Evolutionary conservation across 2,888 invertebrate genomes (phyloP).

Genomic region (Philereme vetulata): DNA sequence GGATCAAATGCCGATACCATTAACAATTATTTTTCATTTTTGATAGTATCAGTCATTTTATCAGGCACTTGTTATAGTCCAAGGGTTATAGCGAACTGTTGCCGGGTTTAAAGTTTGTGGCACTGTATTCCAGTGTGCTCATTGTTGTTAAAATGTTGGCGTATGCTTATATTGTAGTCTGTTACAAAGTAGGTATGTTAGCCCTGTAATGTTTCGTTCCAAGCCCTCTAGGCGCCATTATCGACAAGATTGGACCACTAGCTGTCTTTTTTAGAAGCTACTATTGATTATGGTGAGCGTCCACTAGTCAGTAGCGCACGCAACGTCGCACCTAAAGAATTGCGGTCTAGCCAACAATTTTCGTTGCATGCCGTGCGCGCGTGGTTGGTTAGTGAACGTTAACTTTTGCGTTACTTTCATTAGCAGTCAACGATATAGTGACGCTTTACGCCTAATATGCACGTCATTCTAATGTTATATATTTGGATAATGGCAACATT

Average conservation of each 20-base stretch:
- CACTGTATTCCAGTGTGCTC: constrained; percentile 25
- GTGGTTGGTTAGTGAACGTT: constrained; percentile 5
- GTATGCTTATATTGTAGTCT: constrained; percentile 56
- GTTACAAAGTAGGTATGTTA: constrained; percentile 42
- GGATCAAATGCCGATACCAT: too few species aligned
- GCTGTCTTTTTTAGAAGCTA: constrained; percentile 32
- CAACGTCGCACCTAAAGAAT: neutral
- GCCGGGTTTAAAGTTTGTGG: constrained; percentile 6
- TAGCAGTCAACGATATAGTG: constrained; percentile 48
- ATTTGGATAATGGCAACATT: constrained; percentile 12
- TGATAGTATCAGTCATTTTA: too few species aligned
- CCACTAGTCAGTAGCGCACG: constrained; percentile 3
- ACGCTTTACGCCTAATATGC: constrained; percentile 50
- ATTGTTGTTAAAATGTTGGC: constrained; percentile 44
- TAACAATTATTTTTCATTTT: too few species aligned
- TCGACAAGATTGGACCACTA: constrained; percentile 31
- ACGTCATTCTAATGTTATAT: constrained; percentile 31
- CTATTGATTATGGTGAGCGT: constrained; percentile 35
- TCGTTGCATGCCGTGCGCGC: neutral
- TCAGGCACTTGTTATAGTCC: too few species aligned
- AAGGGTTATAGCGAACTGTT: too few species aligned
- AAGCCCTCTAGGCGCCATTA: constrained; percentile 14
- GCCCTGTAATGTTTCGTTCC: constrained; percentile 49
- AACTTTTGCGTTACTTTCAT: constrained; percentile 50
- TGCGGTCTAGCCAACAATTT: neutral